Evolutionary conservation across 2,113 vertebrate species (phyloP), one percentile per base, ranked within the genome.

Genomic region (Haemorhous mexicanus): DNA sequence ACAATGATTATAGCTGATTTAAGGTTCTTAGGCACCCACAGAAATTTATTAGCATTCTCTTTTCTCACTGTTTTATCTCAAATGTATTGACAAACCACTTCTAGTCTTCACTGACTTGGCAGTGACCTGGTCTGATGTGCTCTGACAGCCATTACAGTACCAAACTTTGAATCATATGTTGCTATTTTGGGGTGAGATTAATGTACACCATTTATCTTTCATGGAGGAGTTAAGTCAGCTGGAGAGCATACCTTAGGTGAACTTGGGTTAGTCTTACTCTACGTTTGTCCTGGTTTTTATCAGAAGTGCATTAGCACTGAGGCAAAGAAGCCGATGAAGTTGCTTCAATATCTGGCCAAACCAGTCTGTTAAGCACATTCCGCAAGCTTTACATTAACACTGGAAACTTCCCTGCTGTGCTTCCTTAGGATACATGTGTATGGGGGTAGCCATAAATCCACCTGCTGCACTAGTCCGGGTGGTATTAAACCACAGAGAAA

Each of bases 351-450:
- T 16, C 50, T 66, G 59, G 30, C n/a, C 84, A 86, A 85, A 93
- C 50, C 55, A 77, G 91, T 78, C 24, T 58, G 53, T 72, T 82
- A 68, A 50, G 50, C 44, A 35, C 78, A 55, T 95, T 95, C 91
- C 70, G 63, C 43, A 80, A 77, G 39, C 74, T 91, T 87, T 89
- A 43, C 32, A 58, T 87, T 94, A 76, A 58, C 33, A 9, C 7
- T 50, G 35, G 26, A 27, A 87, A 69, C 24, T 28, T 80, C 62
- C 41, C 19, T 67, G 16, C 55, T 79, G 59, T 55, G 14, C 26
- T 63, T 73, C 52, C 50, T 73, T 59, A 37, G 0, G 8, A 33
- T 67, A 52, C 27, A 11, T 41, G n/a, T 44, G 19, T 52, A 13
- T 30, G 37, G 10, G 10, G 3, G 18, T 46, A 76, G n/a, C 62